Evolutionary conservation across 2,113 vertebrate species (phyloP).

Genomic region (Sclerurus mexicanus): DNA sequence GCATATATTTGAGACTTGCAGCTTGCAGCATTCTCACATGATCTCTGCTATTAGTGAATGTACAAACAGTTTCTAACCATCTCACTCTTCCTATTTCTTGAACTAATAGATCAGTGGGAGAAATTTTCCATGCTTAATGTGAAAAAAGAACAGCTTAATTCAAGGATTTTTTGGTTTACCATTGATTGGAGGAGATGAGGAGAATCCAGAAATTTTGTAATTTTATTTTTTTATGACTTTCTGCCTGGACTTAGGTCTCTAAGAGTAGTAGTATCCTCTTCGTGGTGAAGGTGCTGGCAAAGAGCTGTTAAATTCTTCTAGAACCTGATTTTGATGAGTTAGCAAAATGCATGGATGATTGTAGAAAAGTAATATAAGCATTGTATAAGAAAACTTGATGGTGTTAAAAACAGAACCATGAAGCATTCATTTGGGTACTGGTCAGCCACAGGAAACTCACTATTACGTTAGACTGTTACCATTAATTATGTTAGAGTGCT

Average conservation of each 20-base stretch:
- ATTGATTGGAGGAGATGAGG: background rate
- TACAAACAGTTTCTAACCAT: conserved; percentile 9
- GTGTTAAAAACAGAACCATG: fast-evolving
- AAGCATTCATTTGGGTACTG: background rate
- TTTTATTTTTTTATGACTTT: background rate
- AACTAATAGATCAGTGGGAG: conserved; percentile 30
- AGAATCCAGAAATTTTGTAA: background rate
- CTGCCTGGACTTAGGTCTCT: background rate
- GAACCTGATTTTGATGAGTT: background rate
- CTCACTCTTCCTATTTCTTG: conserved; percentile 14
- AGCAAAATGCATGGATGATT: background rate
- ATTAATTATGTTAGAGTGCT: background rate
- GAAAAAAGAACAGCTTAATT: conserved; percentile 21
- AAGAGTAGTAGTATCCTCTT: background rate
- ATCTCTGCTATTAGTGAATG: conserved; percentile 27
- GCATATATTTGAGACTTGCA: conserved; percentile 21
- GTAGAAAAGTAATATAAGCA: background rate
- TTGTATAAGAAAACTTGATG: background rate
- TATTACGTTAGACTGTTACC: background rate
- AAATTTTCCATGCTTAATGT: conserved; percentile 24
- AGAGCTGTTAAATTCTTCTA: background rate
- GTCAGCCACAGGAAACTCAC: background rate
- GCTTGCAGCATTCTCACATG: conserved; percentile 27
- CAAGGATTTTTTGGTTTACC: background rate
- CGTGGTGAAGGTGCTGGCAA: background rate